Conservation (phyloP, 2,888 invertebrate species). For the Epiblema foenella region DNA sequence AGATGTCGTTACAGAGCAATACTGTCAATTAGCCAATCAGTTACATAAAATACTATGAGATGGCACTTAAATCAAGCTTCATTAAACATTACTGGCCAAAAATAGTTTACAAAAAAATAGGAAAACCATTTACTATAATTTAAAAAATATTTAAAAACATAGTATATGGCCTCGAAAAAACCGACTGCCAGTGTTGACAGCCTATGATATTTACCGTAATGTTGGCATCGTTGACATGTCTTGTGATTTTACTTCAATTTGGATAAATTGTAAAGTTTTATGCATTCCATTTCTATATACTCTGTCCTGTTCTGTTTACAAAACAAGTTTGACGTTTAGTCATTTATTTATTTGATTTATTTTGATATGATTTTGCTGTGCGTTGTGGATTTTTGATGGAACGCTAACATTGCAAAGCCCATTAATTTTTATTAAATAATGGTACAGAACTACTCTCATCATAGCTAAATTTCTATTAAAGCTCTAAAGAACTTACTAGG, state of each 20-base stretch:
- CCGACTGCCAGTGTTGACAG: background rate
- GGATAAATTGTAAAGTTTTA: background rate
- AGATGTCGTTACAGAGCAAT: background rate
- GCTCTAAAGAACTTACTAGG: background rate
- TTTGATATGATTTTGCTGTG: too few relatives aligned
- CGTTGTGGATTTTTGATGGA: background rate
- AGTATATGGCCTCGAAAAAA: background rate
- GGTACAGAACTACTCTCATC: background rate
- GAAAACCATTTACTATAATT: background rate
- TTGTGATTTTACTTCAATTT: background rate
- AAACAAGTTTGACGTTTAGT: constrained; percentile 7
- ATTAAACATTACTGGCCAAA: background rate
- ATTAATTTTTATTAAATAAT: background rate
- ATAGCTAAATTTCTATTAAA: background rate
- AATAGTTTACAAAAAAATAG: background rate
- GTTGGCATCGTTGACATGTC: background rate
- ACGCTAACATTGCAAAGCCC: background rate
- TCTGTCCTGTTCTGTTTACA: constrained; percentile 13
- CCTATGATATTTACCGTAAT: background rate
- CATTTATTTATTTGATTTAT: background rate
- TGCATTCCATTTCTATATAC: background rate
- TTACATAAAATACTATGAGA: background rate
- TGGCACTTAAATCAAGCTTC: constrained; percentile 8
- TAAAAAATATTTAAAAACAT: background rate
- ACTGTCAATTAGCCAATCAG: background rate